phyloP scores from a whole-genome alignment of 2,888 invertebrate genomes.

The Mythimna ferrago region DNA sequence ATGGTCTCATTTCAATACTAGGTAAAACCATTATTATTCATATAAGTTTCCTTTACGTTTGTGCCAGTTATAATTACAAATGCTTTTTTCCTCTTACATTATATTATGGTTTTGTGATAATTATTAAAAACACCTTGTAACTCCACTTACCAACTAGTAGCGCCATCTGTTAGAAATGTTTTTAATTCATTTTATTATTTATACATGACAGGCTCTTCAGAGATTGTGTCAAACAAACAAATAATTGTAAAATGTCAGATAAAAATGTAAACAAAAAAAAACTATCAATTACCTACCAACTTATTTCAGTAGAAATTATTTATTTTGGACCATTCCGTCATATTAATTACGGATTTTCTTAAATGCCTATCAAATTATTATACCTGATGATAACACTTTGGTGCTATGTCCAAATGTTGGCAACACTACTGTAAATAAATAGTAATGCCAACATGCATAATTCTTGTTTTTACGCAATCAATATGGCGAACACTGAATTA shows the following conservation, averaged over 20 bases:
- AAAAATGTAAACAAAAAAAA: background rate
- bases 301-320: too few species aligned
- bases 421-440: background rate
- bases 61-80: slow-evolving; percentile 8
- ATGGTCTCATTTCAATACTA: slow-evolving; percentile 13
- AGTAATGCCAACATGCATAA: slow-evolving; percentile 8
- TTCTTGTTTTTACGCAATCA: background rate
- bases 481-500: background rate
- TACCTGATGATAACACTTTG: background rate
- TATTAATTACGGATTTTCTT: too few species aligned
- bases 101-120: background rate
- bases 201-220: background rate
- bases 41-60: slow-evolving; percentile 34
- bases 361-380: too few species aligned
- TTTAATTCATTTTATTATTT: background rate
- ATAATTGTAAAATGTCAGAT: background rate
- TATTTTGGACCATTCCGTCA: too few species aligned
- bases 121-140: slow-evolving; percentile 14
- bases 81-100: slow-evolving; percentile 26
- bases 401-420: background rate
- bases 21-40: slow-evolving; percentile 38
- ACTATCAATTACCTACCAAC: too few species aligned
- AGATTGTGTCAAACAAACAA: background rate
- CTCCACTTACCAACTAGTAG: slow-evolving; percentile 48
- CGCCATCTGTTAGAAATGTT: slow-evolving; percentile 69